phyloP scores from a whole-genome alignment of 2,797 vertebrate genomes.

The Eulemur albifrons region DNA sequence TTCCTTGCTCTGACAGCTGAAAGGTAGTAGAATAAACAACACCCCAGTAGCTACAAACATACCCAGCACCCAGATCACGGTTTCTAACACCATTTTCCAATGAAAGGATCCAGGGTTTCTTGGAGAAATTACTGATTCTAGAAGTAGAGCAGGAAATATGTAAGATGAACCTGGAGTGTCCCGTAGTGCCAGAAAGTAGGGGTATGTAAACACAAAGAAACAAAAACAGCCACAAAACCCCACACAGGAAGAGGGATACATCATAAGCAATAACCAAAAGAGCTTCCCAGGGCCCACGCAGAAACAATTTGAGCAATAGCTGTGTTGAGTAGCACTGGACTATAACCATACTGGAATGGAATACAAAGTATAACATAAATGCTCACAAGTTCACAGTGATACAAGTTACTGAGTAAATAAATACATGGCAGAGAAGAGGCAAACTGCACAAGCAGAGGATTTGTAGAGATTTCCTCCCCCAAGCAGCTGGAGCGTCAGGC shows the following conservation, averaged over 20 bases:
- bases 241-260: fast-evolving
- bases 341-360: neutral
- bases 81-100: neutral
- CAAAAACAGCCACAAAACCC: neutral
- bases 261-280: too few species aligned
- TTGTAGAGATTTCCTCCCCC: neutral
- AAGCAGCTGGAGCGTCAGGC: too few species aligned
- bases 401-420: neutral
- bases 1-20: neutral
- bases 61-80: too few species aligned
- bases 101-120: neutral
- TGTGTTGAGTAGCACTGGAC: too few species aligned
- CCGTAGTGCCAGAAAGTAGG: neutral
- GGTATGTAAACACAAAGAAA: neutral
- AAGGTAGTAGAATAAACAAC: fast-evolving
- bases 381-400: neutral
- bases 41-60: too few species aligned
- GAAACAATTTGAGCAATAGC: neutral
- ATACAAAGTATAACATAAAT: neutral
- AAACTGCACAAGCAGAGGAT: fast-evolving
- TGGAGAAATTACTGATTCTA: neutral
- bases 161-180: neutral
- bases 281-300: neutral
- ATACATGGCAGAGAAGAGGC: neutral
- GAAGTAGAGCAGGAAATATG: neutral